phyloP scores from a whole-genome alignment of 2,113 vertebrate species.

The Forbesichthys papilliferus region DNA sequence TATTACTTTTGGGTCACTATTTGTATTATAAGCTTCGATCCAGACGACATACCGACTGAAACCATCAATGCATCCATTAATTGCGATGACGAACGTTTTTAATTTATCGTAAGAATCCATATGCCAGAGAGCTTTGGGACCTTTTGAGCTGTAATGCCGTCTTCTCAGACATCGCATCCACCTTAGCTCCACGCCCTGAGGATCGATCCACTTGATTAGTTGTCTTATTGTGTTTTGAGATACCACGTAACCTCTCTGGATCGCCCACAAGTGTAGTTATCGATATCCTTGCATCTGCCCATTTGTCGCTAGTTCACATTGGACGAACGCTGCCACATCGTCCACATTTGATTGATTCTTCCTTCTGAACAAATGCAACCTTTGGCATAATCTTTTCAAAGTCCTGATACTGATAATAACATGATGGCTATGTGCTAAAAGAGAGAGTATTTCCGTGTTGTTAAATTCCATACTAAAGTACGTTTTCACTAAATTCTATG shows the following conservation, averaged over 20 bases:
- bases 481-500: too few relatives aligned
- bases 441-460: too few relatives aligned
- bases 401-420: too few relatives aligned
- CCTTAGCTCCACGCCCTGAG: neutral
- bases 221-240: neutral
- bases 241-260: constrained; percentile 7
- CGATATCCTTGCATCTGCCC: constrained; percentile 14
- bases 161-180: too few relatives aligned
- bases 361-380: neutral
- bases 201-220: constrained; percentile 3
- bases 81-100: constrained; percentile 23
- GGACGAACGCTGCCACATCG: neutral
- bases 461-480: too few relatives aligned
- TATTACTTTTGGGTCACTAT: constrained; percentile 20
- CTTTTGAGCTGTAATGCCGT: neutral
- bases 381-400: constrained; percentile 4
- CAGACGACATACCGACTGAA: constrained; percentile 20
- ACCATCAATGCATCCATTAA: constrained; percentile 27
- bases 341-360: neutral
- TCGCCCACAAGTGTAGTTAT: constrained; percentile 10
- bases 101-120: constrained; percentile 23
- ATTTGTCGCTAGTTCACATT: neutral
- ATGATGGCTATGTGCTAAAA: too few relatives aligned
- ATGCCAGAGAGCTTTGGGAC: constrained; percentile 15
- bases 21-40: constrained; percentile 31